phyloP scores from a whole-genome alignment of 2,113 vertebrate species.

The Callipepla californica region DNA sequence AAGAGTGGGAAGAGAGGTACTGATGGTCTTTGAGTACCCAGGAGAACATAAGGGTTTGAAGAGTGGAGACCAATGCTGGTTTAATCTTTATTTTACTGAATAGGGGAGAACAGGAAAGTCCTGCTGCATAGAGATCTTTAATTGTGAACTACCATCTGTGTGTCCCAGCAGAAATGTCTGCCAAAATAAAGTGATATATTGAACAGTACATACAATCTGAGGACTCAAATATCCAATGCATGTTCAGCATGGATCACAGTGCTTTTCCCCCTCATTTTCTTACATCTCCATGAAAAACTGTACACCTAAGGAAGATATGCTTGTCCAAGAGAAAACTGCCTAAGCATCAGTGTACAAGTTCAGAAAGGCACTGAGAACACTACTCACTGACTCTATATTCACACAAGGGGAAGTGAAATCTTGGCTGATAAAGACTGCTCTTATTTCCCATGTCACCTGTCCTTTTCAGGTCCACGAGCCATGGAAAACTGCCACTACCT shows the following conservation, averaged over 20 bases:
- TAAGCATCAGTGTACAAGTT: not conserved
- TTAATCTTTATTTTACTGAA: not conserved
- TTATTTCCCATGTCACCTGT: not conserved
- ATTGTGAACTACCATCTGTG: not conserved
- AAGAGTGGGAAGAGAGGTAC: not conserved
- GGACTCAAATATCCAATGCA: not conserved
- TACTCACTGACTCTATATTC: not conserved
- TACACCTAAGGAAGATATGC: not conserved
- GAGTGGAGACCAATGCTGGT: not conserved
- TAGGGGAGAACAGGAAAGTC: not conserved
- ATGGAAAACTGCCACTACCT: not conserved
- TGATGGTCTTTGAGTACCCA: not conserved
- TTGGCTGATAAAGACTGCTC: not conserved
- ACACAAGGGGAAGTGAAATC: not conserved
- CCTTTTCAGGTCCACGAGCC: not conserved
- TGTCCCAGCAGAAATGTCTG: not conserved
- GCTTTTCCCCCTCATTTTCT: fast-evolving
- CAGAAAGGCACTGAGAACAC: fast-evolving
- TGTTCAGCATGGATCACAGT: not conserved
- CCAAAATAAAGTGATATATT: slow-evolving; percentile 51
- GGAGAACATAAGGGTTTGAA: not conserved
- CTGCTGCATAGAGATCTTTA: not conserved
- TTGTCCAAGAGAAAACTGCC: not conserved
- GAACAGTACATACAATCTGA: not conserved
- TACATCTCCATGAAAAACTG: not conserved